Conservation (phyloP, 2,113 vertebrate species). For the Zosterops pallidus region DNA sequence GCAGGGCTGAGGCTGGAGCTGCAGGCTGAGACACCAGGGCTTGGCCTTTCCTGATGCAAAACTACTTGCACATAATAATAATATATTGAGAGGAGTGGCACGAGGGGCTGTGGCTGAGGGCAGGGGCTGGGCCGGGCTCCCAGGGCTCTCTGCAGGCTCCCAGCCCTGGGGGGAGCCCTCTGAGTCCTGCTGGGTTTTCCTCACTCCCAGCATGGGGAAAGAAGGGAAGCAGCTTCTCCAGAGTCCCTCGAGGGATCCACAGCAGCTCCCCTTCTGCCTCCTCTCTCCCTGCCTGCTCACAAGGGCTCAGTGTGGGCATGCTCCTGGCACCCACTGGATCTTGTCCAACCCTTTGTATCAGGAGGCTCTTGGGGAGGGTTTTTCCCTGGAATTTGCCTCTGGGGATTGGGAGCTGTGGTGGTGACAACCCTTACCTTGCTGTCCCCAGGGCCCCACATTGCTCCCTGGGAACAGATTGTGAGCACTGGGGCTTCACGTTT, state of each 20-base stretch:
- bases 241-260: background rate
- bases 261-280: background rate
- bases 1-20: conserved; percentile 20
- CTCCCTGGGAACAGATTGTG: accelerated
- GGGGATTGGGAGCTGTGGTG: accelerated
- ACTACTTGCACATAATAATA: conserved; percentile 67
- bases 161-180: background rate
- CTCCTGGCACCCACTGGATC: background rate
- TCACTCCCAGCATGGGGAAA: background rate
- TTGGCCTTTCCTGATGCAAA: background rate
- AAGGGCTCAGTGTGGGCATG: accelerated
- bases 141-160: background rate
- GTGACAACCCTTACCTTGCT: background rate
- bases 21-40: background rate
- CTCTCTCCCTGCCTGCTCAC: background rate
- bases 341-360: accelerated
- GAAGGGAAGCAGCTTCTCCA: background rate
- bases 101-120: background rate
- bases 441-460: background rate
- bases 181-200: background rate
- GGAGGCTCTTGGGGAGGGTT: background rate
- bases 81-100: conserved; percentile 66
- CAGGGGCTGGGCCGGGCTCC: background rate
- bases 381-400: background rate
- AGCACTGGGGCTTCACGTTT: accelerated